phyloP scores from a whole-genome alignment of 1,140 invertebrate genomes.

The Trichoplusia ni region DNA sequence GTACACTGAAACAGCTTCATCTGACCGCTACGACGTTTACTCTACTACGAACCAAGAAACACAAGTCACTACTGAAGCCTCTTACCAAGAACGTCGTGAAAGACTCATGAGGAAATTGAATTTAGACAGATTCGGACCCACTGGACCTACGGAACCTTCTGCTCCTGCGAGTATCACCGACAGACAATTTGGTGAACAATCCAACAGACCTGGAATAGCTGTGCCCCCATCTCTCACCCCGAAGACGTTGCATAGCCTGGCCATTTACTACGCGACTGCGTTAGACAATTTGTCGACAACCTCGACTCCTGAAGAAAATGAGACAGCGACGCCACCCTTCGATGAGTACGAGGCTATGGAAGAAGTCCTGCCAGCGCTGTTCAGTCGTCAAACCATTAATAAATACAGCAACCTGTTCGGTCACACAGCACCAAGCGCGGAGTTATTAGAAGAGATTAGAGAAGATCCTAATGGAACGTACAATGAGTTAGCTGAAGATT shows the following conservation, averaged over 20 bases:
- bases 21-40: conserved; percentile 49
- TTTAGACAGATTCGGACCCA: conserved; percentile 52
- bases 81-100: conserved; percentile 71
- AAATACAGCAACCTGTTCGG: conserved; percentile 83
- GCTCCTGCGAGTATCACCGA: conserved; percentile 52
- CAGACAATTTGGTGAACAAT: conserved; percentile 65
- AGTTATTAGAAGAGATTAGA: conserved; percentile 67
- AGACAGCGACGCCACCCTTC: conserved; percentile 55
- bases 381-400: conserved; percentile 83
- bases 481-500: conserved; percentile 81
- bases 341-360: conserved; percentile 66
- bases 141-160: conserved; percentile 53
- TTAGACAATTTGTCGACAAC: conserved; percentile 83
- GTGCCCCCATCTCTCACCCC: conserved; percentile 87
- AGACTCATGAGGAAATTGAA: conserved; percentile 67
- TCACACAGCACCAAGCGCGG: conserved; percentile 66
- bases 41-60: conserved; percentile 43
- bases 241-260: conserved; percentile 88
- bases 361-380: conserved; percentile 71
- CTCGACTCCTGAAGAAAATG: conserved; percentile 65
- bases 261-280: conserved; percentile 88
- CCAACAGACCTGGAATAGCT: conserved; percentile 82
- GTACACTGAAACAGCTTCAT: conserved; percentile 46
- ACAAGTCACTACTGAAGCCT: conserved; percentile 53
- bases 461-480: conserved; percentile 72